phyloP scores from a whole-genome alignment of 1,140 invertebrate genomes.

The Cydia pomonella region DNA sequence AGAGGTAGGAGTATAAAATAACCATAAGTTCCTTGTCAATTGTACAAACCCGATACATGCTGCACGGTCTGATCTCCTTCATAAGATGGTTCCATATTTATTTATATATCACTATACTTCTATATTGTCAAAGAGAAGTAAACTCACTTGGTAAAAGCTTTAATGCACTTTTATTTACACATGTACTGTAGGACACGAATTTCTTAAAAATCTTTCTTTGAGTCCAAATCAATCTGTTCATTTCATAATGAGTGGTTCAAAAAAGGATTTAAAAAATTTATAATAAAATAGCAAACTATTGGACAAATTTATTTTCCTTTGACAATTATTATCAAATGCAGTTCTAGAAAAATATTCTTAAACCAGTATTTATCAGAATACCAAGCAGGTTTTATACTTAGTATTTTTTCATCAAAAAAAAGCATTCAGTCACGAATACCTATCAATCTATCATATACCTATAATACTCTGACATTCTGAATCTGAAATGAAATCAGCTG shows the following conservation, averaged over 20 bases:
- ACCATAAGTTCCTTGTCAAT: conserved; percentile 10
- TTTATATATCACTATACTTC: not conserved
- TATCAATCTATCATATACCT: no score
- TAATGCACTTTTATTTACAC: not conserved
- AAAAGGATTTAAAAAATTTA: not conserved
- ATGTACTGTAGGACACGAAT: not conserved
- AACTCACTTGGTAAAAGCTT: conserved; percentile 7
- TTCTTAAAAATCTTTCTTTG: conserved; percentile 13
- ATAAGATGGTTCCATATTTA: conserved; percentile 15
- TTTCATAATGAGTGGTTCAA: not conserved
- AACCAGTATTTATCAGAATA: not conserved
- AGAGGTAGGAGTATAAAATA: not conserved
- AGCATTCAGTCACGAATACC: not conserved
- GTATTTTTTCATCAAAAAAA: not conserved
- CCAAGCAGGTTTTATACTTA: not conserved
- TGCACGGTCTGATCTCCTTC: not conserved
- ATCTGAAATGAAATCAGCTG: not conserved
- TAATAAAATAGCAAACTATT: not conserved
- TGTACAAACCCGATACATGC: conserved; percentile 16
- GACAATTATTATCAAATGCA: not conserved
- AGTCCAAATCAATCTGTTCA: conserved; percentile 14
- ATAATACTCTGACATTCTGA: not conserved
- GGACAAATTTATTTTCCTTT: not conserved
- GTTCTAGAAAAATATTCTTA: not conserved
- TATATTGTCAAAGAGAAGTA: conserved; percentile 18